Evolutionary conservation across 2,113 vertebrate genomes (phyloP).

Genomic region (Trematomus loennbergii): DNA sequence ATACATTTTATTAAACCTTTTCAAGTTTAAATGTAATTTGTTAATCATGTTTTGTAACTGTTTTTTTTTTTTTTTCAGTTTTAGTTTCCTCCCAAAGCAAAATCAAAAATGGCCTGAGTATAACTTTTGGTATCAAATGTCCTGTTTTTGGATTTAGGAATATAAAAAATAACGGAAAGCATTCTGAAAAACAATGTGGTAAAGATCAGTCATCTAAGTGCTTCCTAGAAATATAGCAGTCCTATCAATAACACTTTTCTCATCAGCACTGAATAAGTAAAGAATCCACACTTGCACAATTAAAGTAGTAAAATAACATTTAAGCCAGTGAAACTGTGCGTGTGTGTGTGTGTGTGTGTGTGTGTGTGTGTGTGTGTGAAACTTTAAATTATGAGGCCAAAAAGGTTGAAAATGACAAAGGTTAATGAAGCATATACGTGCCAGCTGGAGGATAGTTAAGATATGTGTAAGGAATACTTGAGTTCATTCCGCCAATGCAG

Average conservation of each 20-base stretch:
- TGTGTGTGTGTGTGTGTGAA: not conserved
- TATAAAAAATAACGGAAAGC: too few relatives aligned
- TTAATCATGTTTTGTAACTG: too few relatives aligned
- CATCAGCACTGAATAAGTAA: not conserved
- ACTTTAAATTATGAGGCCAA: conserved; percentile 66
- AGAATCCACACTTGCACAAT: conserved; percentile 1
- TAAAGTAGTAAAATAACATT: conserved; percentile 10
- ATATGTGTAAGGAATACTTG: conserved; percentile 64
- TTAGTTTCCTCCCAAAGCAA: too few relatives aligned
- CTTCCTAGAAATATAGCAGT: not conserved
- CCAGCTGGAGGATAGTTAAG: conserved; percentile 51
- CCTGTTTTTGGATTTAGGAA: too few relatives aligned
- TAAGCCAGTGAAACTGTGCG: not conserved
- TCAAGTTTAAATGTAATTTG: not conserved
- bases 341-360: not conserved
- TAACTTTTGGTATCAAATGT: not conserved
- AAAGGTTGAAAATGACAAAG: conserved; percentile 80
- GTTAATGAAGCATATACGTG: conserved; percentile 77
- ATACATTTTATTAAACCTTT: conserved; percentile 51
- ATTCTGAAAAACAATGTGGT: too few relatives aligned
- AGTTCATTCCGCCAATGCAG: conserved; percentile 42
- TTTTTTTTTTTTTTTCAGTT: too few relatives aligned
- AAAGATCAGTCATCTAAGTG: not conserved
- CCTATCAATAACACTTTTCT: conserved; percentile 19
- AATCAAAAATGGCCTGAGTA: not conserved